phyloP scores from a whole-genome alignment of 2,797 vertebrate species.

The Darevskia nairensis region DNA sequence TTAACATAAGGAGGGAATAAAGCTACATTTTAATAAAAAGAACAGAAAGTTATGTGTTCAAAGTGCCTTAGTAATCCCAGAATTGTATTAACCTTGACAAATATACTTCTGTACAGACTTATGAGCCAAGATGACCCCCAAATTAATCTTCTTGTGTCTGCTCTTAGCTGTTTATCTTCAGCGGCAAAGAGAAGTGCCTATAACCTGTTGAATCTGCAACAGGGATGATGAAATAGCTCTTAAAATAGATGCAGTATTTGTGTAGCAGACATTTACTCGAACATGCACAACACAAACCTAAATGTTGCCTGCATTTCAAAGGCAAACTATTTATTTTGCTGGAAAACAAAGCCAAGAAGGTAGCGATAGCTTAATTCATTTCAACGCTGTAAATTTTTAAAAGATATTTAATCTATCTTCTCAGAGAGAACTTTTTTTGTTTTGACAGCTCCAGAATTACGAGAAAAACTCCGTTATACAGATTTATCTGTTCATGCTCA shows the following conservation, averaged over 20 bases:
- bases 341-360: not conserved
- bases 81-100: not conserved
- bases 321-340: not conserved
- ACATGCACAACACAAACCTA: constrained; percentile 13
- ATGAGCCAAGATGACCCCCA: constrained; percentile 13
- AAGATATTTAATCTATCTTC: not conserved
- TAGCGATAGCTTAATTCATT: not conserved
- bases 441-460: not conserved
- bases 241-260: constrained; percentile 56
- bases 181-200: not conserved
- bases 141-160: constrained; percentile 39
- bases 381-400: not conserved
- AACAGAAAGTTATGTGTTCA: not conserved
- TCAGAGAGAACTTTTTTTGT: not conserved
- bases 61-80: rapidly evolving
- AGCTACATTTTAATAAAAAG: constrained; percentile 51
- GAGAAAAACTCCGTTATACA: not conserved
- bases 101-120: not conserved
- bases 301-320: not conserved
- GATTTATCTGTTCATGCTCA: not conserved
- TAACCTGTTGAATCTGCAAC: constrained; percentile 9
- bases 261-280: constrained; percentile 26
- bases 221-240: constrained; percentile 55
- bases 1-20: constrained; percentile 43
- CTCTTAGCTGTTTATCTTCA: constrained; percentile 22